phyloP scores from a whole-genome alignment of 2,113 vertebrate species.

The Irena cyanogastra region DNA sequence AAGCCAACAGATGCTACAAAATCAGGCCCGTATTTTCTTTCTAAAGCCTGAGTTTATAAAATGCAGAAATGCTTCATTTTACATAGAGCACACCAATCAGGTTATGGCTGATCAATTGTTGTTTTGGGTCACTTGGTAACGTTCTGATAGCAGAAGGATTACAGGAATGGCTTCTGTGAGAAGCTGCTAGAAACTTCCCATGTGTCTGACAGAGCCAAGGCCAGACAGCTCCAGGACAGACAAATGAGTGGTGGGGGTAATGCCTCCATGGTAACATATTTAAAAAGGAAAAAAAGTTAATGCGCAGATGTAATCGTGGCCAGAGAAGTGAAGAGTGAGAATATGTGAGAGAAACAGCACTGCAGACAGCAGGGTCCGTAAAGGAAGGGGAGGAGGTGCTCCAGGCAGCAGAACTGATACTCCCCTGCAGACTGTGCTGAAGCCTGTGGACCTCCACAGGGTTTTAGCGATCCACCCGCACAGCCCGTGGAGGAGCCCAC shows the following conservation, averaged over 20 bases:
- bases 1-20: neutral
- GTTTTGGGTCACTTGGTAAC: neutral
- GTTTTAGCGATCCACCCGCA: neutral
- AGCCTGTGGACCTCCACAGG: neutral
- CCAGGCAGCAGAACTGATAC: neutral
- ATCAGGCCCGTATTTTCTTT: neutral
- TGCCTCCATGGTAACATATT: neutral
- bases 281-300: neutral
- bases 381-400: neutral
- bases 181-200: neutral
- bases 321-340: neutral
- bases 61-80: neutral
- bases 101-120: neutral
- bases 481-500: neutral
- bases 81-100: neutral
- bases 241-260: neutral
- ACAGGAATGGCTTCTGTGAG: neutral
- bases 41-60: neutral
- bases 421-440: neutral
- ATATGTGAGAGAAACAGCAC: neutral
- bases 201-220: neutral
- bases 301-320: rapidly evolving
- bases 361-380: neutral
- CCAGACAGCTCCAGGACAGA: neutral
- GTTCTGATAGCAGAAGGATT: neutral